phyloP scores from a whole-genome alignment of 1,140 invertebrate genomes.

The Pogonognathellus flavescens region DNA sequence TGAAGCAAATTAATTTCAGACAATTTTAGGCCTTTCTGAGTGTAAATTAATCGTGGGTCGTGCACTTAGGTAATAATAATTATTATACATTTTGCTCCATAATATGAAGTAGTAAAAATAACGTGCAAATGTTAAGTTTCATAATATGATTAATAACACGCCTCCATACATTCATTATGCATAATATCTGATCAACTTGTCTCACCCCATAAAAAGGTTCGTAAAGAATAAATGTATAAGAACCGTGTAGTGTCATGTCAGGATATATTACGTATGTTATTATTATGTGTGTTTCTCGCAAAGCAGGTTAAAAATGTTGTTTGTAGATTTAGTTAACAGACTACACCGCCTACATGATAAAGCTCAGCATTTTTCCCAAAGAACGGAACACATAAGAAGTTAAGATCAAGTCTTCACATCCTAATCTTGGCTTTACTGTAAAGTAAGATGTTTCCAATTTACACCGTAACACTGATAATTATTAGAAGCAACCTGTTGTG shows the following conservation, averaged over 20 bases:
- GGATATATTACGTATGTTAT: background rate
- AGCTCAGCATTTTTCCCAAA: background rate
- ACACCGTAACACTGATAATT: background rate
- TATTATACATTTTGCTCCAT: too few species aligned
- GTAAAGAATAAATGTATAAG: background rate
- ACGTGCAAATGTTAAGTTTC: too few species aligned
- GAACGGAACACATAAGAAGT: slow-evolving; percentile 27
- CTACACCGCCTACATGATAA: too few species aligned
- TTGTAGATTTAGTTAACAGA: background rate
- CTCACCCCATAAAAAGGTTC: background rate
- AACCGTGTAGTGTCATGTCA: background rate
- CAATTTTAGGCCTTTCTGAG: too few species aligned
- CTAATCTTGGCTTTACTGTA: slow-evolving; percentile 26
- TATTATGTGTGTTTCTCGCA: background rate
- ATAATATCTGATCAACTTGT: background rate
- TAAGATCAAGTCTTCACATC: slow-evolving; percentile 23
- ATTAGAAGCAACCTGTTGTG: background rate
- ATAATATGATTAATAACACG: too few species aligned
- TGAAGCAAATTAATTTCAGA: too few species aligned
- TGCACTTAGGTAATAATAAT: too few species aligned
- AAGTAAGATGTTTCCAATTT: background rate
- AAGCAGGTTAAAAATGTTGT: background rate
- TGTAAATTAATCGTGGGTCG: too few species aligned
- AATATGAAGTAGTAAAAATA: too few species aligned
- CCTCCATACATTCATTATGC: too few species aligned